Evolutionary conservation across 2,888 invertebrate species (phyloP), one percentile per base, ranked within the genome.

Genomic region (Erebia ligea): DNA sequence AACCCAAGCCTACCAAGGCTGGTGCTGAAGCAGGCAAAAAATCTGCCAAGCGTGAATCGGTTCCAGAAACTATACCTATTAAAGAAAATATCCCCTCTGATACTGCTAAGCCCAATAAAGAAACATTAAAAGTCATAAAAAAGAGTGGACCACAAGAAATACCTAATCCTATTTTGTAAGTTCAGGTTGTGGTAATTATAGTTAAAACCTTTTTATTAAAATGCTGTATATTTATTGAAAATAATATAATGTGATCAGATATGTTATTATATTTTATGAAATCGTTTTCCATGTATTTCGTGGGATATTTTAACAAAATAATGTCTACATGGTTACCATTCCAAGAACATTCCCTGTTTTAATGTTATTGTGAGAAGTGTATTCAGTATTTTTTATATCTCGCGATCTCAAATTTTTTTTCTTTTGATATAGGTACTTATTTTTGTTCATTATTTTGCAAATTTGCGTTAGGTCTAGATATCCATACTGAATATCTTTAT

Each of bases 71-170:
- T 75, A 91, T 89, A 70, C 95, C 95, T 4, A 93, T 95, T 13
- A 87, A 86, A 70, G 95, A 95, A 80, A 87, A 94, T 63, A 94
- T 95, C 72, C 89, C 90, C 2, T 88, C 90, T 0, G 95, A 95
- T 77, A 94, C 94, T 0, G 84, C 85, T 21, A 93, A 94, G 69
- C 95, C 95, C 0, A 84, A 84, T 76, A 89, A 90, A 72, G 94
- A 94, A 75, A 94, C 90, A 64, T 87, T 95, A 40, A 95, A 95
- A 85, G 94, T 95, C 3, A 95, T 95, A 70, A 95, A 92, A 79
- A 95, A 93, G 78, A 93, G 89, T 71, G 95, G 95, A 11, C 94
- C 93, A 1, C 82, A 87, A 25, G 93, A 92, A 77, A 94, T 94
- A 21, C 93, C 91, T 61, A 86, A 88, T 75, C 89, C 87, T 72